These are phyloP conservation scores for Azorinus chamasolen DNA, from an alignment of 2,888 invertebrate genomes.

Conservation along the genomic window DNA sequence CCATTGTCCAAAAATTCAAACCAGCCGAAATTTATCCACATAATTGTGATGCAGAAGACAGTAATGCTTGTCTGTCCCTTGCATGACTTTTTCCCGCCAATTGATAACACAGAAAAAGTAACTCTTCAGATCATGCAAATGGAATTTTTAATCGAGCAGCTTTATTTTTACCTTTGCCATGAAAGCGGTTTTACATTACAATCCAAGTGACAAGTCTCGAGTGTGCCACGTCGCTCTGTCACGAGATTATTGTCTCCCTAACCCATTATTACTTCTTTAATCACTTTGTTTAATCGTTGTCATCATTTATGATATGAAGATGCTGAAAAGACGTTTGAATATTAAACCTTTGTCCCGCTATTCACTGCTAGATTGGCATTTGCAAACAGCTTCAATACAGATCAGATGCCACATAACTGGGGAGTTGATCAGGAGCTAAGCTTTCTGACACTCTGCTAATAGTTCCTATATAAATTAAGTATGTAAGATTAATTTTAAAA, in stretches of 20 bases:
- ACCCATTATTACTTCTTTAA: conserved; percentile 60
- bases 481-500: too few relatives aligned
- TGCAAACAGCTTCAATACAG: too few relatives aligned
- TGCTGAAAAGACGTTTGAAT: conserved; percentile 65
- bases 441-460: too few relatives aligned
- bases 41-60: conserved; percentile 67
- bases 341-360: too few relatives aligned
- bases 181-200: conserved; percentile 62
- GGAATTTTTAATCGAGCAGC: conserved; percentile 69
- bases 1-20: conserved; percentile 54
- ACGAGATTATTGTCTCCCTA: conserved; percentile 62
- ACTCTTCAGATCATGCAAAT: conserved; percentile 38
- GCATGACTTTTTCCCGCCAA: conserved; percentile 57
- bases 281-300: conserved; percentile 68
- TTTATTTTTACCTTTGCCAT: conserved; percentile 64
- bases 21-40: conserved; percentile 51
- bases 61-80: conserved; percentile 60
- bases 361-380: too few relatives aligned
- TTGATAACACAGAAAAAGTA: conserved; percentile 47
- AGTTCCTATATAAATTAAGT: too few relatives aligned
- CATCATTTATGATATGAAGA: conserved; percentile 65
- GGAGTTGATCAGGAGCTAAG: too few relatives aligned
- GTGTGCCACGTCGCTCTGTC: conserved; percentile 55
- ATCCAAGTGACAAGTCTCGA: conserved; percentile 53
- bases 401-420: too few relatives aligned